These are phyloP conservation scores for Orchestia grillus DNA, from an alignment of 1,140 invertebrate species.

Conservation along the genomic window DNA sequence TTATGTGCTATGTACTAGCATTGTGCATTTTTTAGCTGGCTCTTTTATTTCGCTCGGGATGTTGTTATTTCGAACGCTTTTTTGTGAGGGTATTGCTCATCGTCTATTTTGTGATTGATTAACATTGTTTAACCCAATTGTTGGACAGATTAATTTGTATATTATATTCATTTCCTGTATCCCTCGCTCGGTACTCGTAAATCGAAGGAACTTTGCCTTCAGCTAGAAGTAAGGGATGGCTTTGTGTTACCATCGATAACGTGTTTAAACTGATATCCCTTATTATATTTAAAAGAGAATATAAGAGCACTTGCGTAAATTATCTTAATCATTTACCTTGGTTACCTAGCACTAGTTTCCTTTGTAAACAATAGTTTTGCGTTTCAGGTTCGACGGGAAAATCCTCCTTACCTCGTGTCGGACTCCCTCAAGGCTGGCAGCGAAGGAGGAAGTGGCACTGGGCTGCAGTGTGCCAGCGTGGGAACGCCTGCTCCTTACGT, in stretches of 20 bases:
- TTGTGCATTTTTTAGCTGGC: no score
- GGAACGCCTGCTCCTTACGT: constrained; percentile 5
- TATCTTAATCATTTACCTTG: no score
- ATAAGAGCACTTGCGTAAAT: no score
- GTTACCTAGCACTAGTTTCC: neutral
- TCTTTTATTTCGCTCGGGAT: no score
- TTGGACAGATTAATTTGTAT: neutral
- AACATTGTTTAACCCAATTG: no score
- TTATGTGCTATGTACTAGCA: no score
- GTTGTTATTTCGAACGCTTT: no score
- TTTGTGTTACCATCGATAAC: neutral
- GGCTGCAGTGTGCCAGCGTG: neutral
- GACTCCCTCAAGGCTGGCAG: neutral
- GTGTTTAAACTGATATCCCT: no score
- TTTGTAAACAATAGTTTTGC: neutral
- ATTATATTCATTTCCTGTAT: neutral
- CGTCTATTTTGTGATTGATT: no score
- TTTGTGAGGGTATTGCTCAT: no score
- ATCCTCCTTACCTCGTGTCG: constrained; percentile 59
- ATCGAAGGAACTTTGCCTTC: neutral
- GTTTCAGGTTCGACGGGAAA: constrained; percentile 63
- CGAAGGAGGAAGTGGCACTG: neutral
- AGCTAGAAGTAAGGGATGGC: neutral
- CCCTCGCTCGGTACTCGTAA: neutral
- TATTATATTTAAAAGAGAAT: no score